Base-by-base conservation (phyloP, 2,797 vertebrate species). In the Halcyon smyrnensis region DNA sequence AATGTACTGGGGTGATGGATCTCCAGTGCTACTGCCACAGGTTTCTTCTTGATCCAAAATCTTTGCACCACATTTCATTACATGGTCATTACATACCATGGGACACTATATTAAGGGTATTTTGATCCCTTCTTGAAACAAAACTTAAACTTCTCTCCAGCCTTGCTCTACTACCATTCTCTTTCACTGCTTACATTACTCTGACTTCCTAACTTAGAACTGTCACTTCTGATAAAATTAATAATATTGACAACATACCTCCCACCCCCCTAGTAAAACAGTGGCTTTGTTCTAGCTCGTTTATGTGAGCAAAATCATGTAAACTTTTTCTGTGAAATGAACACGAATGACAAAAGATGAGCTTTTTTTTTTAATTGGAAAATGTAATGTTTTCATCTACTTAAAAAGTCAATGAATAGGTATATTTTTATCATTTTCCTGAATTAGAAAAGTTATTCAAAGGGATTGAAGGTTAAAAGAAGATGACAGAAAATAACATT, bases 301-400 rank as follows among this genome's bases (percentile, higher is more conserved):
- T 65, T 12, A 8, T 34, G 20, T 4, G 3, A 50, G 24, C 1
- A 69, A 74, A 83, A 54, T 4, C 0, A 51, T 9, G 2, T 5
- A 48, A 50, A 62, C 39, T 41, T 56, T 45, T 75, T 15, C 11
- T n/a, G 19, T 39, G 48, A 68, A 14, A 2, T 15, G 2, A 28
- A 70, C 12, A 18, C 36, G 4, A 25, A 2, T 70, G 8, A 14
- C 3, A 54, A 13, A 21, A 64, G 4, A 16, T 67, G 3, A 84
- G 8, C 1, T 59, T 63, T 19, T 2, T 30, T 77, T 54, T 37
- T 37, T 37, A 63, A 32, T 5, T 39, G 3, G 8, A 60, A 71
- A 50, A 32, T 5, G 7, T 18, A 30, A 9, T 48, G 20, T 50
- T 71, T 86, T 45, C 64, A 73, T 8, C 8, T 50, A 27, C 9